Base-by-base conservation (phyloP, 2,888 invertebrate species). In the Galeruca laticollis region DNA sequence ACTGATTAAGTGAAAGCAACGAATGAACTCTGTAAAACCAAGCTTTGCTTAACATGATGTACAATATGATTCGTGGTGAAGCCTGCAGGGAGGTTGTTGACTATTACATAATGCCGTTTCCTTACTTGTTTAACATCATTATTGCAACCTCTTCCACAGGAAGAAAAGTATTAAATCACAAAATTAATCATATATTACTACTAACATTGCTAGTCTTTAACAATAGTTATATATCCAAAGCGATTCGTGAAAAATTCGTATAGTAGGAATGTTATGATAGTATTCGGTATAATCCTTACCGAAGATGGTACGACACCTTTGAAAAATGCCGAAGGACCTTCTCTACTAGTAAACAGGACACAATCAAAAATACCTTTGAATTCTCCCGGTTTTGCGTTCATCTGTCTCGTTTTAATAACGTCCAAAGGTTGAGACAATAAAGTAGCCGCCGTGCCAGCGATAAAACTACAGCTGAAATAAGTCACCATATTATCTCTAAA, bases 281-380 rank as follows among this genome's bases (percentile, higher is more conserved):
- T 99, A 77, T 98, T 98, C 4, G 99, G 99, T 10, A 96, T 97
- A 54, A 99, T 89, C 62, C 99, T 91, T 31, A 97, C 91, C 86
- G 98, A 98, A 1, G 98, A 98, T 1, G 98, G 98, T 81, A 97
- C 86, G 86, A 95, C 97, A 47, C 98, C 98, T 89, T 97, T 98
- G 85, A 94, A 98, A 87, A 99, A 98, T 68, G 95, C 97, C 57
- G 92, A 78, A 2, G 97, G 97, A 9, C 98, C 97, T 77, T 94
- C 88, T 82, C 92, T 94, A 11, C 93, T 96, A 9, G 98, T 98
- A 81, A 91, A 92, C 51, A 88, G 82, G 15, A 96, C 87, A 75
- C 98, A 90, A 73, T 91, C 89, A 87, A 86, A 85, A 47, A 96
- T 86, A 72, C 91, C 92, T 75, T 88, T 90, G 81, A 93, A 95